phyloP scores from a whole-genome alignment of 2,113 vertebrate genomes.

The Empidonax alnorum region DNA sequence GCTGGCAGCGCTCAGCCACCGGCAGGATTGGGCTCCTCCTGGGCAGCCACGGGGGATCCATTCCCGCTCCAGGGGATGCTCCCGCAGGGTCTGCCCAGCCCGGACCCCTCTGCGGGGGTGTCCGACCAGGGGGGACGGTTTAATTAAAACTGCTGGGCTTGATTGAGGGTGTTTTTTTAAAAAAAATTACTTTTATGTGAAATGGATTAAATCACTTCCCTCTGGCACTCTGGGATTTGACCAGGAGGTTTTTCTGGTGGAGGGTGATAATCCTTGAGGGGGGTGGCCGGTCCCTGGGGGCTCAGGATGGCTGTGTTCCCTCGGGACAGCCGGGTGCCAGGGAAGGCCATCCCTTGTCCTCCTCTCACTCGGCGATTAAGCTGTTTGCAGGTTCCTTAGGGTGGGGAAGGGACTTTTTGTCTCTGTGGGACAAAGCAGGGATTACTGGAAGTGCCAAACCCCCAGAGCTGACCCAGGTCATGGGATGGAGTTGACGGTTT shows the following conservation, averaged over 20 bases:
- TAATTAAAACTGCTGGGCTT: background rate
- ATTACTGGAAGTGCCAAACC: background rate
- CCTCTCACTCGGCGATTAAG: background rate
- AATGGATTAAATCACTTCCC: background rate
- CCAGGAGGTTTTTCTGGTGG: background rate
- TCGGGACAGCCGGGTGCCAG: fast-evolving
- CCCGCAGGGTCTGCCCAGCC: background rate
- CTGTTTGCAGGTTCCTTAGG: background rate
- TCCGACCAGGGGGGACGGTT: background rate
- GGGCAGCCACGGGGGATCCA: background rate
- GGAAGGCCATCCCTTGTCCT: background rate
- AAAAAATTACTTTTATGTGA: background rate
- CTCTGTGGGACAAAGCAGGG: background rate
- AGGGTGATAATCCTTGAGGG: background rate
- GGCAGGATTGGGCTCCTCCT: background rate
- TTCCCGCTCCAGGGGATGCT: background rate
- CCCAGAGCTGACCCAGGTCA: fast-evolving
- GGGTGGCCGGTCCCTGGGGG: fast-evolving
- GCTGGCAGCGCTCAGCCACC: background rate
- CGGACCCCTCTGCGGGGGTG: fast-evolving
- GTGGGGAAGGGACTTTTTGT: fast-evolving
- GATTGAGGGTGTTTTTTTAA: background rate
- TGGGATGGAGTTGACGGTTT: fast-evolving
- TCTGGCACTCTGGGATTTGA: background rate
- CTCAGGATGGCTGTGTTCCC: background rate